A percentile compares a stretch with the other conserved stretches of the same genome.
Evolutionary conservation across 2,888 invertebrate species (phyloP).

Genomic region (Habrosyne pyritoides): DNA sequence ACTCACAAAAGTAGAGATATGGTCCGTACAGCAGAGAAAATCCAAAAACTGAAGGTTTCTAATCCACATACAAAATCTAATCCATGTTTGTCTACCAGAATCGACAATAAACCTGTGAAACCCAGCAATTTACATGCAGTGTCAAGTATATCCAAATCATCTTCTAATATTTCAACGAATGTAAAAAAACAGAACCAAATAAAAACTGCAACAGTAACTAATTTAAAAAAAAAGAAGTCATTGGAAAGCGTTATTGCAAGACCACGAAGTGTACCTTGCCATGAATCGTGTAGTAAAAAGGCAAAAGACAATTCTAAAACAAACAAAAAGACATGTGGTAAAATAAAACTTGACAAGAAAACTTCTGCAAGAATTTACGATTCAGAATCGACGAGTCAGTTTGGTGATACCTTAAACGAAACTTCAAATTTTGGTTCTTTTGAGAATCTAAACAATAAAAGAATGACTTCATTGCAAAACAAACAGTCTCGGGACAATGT

Average conservation of each 20-base stretch:
- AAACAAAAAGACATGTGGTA: constrained; percentile 32
- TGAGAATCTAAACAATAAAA: constrained; percentile 48
- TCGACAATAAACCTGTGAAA: constrained; percentile 46
- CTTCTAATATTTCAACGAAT: constrained; percentile 52
- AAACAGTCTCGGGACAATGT: constrained; percentile 83
- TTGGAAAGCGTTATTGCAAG: constrained; percentile 56
- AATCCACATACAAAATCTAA: constrained; percentile 63
- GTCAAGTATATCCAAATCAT: constrained; percentile 61
- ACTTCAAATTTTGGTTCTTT: constrained; percentile 54
- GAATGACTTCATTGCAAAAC: constrained; percentile 71
- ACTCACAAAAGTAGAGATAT: constrained; percentile 75
- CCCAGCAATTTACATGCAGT: constrained; percentile 42
- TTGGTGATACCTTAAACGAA: constrained; percentile 72
- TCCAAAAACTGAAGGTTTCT: constrained; percentile 66
- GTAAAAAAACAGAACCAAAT: constrained; percentile 57
- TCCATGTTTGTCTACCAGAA: constrained; percentile 53
- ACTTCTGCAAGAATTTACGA: constrained; percentile 38
- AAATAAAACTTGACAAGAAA: constrained; percentile 48
- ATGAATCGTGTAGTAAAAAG: constrained; percentile 67
- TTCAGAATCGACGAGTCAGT: constrained; percentile 60
- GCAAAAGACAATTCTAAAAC: constrained; percentile 52
- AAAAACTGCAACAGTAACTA: constrained; percentile 69
- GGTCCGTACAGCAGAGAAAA: constrained; percentile 75
- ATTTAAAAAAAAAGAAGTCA: constrained; percentile 71
- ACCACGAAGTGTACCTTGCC: constrained; percentile 65